Evolutionary conservation across 2,797 vertebrate genomes (phyloP).

Genomic region (Manis pentadactyla): DNA sequence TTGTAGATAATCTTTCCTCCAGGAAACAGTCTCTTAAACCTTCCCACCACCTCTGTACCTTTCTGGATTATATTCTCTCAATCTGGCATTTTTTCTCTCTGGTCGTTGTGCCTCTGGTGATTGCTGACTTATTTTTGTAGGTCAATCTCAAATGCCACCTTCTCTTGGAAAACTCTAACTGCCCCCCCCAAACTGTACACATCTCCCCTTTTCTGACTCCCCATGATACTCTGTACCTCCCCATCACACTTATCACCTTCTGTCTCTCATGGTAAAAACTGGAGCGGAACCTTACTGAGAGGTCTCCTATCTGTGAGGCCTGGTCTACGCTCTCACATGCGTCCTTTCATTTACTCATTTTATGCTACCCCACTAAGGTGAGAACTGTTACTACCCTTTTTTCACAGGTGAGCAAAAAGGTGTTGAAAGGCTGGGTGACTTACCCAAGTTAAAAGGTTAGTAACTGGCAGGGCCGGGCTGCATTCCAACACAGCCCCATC

Average conservation of each 20-base stretch:
- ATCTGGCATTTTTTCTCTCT: not conserved
- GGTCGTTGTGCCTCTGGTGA: not conserved
- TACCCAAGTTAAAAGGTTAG: not conserved
- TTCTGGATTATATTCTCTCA: not conserved
- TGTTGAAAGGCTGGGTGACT: not conserved
- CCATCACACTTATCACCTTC: not conserved
- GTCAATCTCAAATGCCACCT: not conserved
- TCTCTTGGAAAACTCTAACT: not conserved
- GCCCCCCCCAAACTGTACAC: not conserved
- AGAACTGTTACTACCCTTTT: not conserved
- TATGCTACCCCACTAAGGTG: not conserved
- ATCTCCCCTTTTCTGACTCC: not conserved
- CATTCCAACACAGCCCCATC: not conserved
- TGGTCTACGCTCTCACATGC: not conserved
- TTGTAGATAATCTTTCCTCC: not conserved
- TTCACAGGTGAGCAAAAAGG: not conserved
- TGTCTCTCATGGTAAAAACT: not conserved
- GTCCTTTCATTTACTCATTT: not conserved
- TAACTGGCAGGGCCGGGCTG: not conserved
- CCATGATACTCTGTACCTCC: not conserved
- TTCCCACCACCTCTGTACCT: not conserved
- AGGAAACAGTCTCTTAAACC: not conserved
- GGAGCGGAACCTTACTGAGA: not conserved
- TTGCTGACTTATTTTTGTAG: not conserved
- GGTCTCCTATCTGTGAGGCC: not conserved